These are phyloP conservation scores for Marcusenius ussheri DNA, from an alignment of 2,113 vertebrate genomes.

Conservation along the genomic window DNA sequence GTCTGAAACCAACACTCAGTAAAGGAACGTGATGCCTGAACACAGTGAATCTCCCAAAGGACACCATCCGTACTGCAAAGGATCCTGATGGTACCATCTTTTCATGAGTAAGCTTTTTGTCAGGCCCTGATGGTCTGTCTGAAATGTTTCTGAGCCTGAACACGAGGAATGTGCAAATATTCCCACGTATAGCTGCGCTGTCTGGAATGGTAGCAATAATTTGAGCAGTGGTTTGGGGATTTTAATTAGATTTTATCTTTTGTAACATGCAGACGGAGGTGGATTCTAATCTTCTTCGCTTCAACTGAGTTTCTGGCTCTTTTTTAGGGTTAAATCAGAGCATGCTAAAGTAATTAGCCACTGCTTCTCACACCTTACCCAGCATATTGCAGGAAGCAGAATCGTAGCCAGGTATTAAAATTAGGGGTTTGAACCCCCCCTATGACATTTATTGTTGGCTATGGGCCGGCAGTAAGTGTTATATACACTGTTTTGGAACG, in stretches of 20 bases:
- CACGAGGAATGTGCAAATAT: background rate
- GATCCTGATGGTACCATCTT: background rate
- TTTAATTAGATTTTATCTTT: background rate
- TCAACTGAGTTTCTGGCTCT: background rate
- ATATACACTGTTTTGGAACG: background rate
- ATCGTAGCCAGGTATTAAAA: background rate
- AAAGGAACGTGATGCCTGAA: background rate
- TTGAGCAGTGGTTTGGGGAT: background rate
- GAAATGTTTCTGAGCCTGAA: background rate
- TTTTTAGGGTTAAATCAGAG: background rate
- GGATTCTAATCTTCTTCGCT: background rate
- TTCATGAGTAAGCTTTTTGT: background rate
- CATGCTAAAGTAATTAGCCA: background rate
- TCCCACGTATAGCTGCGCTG: background rate
- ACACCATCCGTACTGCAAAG: background rate
- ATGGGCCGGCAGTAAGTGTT: background rate
- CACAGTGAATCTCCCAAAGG: background rate
- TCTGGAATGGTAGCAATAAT: background rate
- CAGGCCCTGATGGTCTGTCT: background rate
- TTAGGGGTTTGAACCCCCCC: background rate
- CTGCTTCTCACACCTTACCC: background rate
- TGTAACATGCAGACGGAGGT: background rate
- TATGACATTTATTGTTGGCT: background rate
- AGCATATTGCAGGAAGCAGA: background rate
- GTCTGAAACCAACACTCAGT: background rate